Base-by-base conservation (phyloP, 1,140 invertebrate genomes). In the Saccostrea echinata region DNA sequence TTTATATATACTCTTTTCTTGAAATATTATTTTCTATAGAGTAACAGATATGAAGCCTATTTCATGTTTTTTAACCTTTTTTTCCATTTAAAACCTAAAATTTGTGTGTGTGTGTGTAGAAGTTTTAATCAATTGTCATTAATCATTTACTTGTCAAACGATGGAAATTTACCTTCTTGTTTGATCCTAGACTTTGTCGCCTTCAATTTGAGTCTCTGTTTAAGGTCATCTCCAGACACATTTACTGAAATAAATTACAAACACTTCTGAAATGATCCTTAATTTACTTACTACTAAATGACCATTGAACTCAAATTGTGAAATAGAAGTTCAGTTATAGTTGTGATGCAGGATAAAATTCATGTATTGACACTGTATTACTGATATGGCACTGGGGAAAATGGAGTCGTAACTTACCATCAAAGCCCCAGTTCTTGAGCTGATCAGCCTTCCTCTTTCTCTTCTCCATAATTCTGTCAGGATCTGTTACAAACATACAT, bases 401-500 rank as follows among this genome's bases (percentile, higher is more conserved):
- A 61, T 1, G 81, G 11, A 33, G 12, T 18, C 3, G 51, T 24
- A 4, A 90, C 87, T 86, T 82, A 90, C 87, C 43, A 57, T 87
- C 88, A 18, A 90, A 80, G 16, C 86, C 84, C 12, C 57, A 86
- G 71, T 68, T 84, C 27, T 84, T 89, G 51, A 89, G 43, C 55
- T 87, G 86, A 51, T 90, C 90, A 61, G 90, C 92, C 86, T 94
- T 94, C n/a, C 93, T 89, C 83, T 93, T 94, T 43, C 93, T 91
- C 83, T 94, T 94, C 61, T 93, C 93, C 57, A 91, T 87, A 35
- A 94, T 92, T 85, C 92, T 90, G 84, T 94, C 93, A 71, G 93
- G 93, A 91, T 94, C 93, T 94, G 84, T 12, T 88, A 43, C 85
- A 84, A 81, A 86, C 64, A 84, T 57, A 43, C 86, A 84, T 61